phyloP scores from a whole-genome alignment of 64 coral and sea anemone species.

The Pocillopora damicornis region DNA sequence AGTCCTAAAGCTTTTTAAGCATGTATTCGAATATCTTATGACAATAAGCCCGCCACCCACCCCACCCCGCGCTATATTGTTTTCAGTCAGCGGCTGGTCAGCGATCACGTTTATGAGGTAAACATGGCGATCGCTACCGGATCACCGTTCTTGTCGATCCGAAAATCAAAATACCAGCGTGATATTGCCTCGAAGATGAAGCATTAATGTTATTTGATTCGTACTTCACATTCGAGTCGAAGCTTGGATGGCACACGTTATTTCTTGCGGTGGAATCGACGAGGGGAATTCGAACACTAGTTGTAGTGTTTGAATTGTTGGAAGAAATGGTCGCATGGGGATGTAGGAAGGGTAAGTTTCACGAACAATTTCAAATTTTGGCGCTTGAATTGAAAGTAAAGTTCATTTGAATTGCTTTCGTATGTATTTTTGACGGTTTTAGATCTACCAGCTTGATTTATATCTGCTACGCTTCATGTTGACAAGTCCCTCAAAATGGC shows the following conservation, averaged over 20 bases:
- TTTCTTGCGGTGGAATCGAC: not conserved
- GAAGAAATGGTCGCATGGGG: not conserved
- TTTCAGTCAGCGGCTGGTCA: slow-evolving; percentile 9
- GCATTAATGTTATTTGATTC: slow-evolving; percentile 1
- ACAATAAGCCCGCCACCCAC: no score
- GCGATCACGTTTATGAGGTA: not conserved
- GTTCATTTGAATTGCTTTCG: slow-evolving; percentile 16
- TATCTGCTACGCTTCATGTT: slow-evolving; percentile 5
- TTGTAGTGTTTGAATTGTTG: not conserved
- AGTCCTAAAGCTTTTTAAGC: not conserved
- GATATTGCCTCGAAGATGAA: not conserved
- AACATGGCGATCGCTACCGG: no score
- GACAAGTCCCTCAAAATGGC: slow-evolving; percentile 20
- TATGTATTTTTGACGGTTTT: slow-evolving; percentile 10
- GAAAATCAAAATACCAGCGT: not conserved
- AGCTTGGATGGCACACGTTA: slow-evolving; percentile 3
- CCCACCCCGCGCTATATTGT: no score
- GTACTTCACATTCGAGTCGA: slow-evolving; percentile 13
- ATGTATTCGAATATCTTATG: slow-evolving; percentile 3
- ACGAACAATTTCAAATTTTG: not conserved
- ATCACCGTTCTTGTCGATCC: not conserved
- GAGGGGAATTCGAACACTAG: slow-evolving; percentile 14
- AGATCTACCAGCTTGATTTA: slow-evolving; percentile 6
- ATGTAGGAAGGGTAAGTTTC: not conserved
- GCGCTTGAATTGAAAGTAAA: not conserved